Base-by-base conservation (phyloP, 2,113 vertebrate genomes). In the Sula dactylatra region DNA sequence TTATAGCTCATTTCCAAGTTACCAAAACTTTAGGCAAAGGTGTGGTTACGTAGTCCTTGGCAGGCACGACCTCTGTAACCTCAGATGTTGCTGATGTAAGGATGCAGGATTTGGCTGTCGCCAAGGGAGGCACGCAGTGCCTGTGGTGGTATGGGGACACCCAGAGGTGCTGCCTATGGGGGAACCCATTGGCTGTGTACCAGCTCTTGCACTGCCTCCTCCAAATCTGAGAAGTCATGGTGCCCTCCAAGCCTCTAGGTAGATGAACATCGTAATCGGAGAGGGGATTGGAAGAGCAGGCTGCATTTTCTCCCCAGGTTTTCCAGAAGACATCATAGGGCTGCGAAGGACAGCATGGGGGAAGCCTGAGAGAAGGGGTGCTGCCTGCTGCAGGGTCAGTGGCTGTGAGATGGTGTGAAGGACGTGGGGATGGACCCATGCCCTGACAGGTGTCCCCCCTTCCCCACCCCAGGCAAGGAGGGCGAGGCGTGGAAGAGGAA, bases 41-140 rank as follows among this genome's bases (percentile, higher is more conserved):
- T 55, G 55, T 40, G 13, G 29, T 42, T 40, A 20, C 11, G 17
- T n/a, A 45, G 32, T 55, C 47, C n/a, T 59, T 42, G 32, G 27
- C 40, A 73, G 65, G 11, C 13, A 55, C 0, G 2, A 13, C 25
- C 45, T 59, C 50, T 5, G 2, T 17, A n/a, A 47, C 44, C 13
- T 55, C 11, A 38, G 16, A 16, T 0, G 1, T 22, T 49, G 18
- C 11, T 0, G 1, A 29, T 2, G 19, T 42, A 42, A 78, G 40
- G 65, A 38, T 34, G 31, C 13, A 67, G 52, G 71, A 44, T 49
- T 38, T 82, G 71, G 25, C 25, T 1, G 1, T 15, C 2, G 3
- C 49, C 12, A 34, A 55, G 27, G 19, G 25, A 81, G 25, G 16
- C 16, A 18, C 1, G 0, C 4, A 8, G 42, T 50, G 36, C 21